A percentile compares a stretch with the other conserved stretches of the same genome.
Conservation (phyloP, 1,140 invertebrate genomes). For the Drosophila neocordata region DNA sequence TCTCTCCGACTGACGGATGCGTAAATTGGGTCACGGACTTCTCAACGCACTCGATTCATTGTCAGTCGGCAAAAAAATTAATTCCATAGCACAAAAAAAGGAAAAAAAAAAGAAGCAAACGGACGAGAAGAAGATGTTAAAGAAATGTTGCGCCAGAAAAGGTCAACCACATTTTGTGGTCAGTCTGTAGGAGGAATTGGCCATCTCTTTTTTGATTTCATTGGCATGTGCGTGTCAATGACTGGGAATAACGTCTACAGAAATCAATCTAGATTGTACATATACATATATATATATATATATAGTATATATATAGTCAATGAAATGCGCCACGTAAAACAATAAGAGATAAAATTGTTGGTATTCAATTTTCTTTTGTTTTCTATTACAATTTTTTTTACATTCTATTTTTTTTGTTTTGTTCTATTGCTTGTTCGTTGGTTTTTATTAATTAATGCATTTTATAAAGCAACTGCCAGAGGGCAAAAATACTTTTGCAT, state of each 20-base stretch:
- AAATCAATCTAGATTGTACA: conserved; percentile 19
- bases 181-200: neutral
- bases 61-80: conserved; percentile 10
- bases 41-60: conserved; percentile 14
- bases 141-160: conserved; percentile 1
- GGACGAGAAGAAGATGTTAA: too few species aligned
- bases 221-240: conserved; percentile 21
- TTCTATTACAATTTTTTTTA: too few species aligned
- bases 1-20: conserved; percentile 21
- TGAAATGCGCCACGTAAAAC: conserved; percentile 18
- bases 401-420: too few species aligned
- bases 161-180: conserved; percentile 16
- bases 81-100: neutral
- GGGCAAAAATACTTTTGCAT: neutral
- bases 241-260: conserved; percentile 18
- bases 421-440: conserved; percentile 8
- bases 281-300: neutral
- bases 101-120: too few species aligned
- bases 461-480: neutral
- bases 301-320: too few species aligned
- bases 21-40: conserved; percentile 55
- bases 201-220: neutral
- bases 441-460: neutral
- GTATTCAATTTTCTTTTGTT: neutral
- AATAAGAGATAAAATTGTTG: conserved; percentile 5